phyloP scores from a whole-genome alignment of 1,140 invertebrate species.

The Hyles vespertilio region DNA sequence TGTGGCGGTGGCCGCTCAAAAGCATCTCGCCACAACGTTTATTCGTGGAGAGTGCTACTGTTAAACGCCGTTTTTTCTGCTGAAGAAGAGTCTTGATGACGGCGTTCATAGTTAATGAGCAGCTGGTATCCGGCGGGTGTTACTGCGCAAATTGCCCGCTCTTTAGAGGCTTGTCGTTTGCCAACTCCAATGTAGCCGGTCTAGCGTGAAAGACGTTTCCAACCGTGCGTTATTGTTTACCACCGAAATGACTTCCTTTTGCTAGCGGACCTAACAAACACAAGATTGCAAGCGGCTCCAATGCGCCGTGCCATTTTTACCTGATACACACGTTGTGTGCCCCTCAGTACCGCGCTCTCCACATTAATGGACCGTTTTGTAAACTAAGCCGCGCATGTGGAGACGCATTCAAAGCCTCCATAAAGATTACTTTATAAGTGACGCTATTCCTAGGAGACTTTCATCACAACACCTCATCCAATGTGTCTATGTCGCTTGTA shows the following conservation, averaged over 20 bases:
- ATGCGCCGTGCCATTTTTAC: slow-evolving; percentile 25
- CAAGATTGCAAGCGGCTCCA: slow-evolving; percentile 21
- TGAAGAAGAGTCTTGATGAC: slow-evolving; percentile 69
- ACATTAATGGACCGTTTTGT: slow-evolving; percentile 40
- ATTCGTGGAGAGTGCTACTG: slow-evolving; percentile 61
- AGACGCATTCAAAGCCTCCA: no score
- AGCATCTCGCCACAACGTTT: slow-evolving; percentile 52
- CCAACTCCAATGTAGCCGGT: slow-evolving; percentile 44
- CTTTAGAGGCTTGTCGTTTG: slow-evolving; percentile 51
- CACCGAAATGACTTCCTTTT: slow-evolving; percentile 63
- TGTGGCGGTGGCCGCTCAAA: slow-evolving; percentile 56
- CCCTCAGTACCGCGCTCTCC: slow-evolving; percentile 25
- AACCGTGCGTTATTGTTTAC: slow-evolving; percentile 65
- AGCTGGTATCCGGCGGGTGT: slow-evolving; percentile 63
- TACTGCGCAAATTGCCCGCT: slow-evolving; percentile 60
- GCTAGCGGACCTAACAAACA: slow-evolving; percentile 29
- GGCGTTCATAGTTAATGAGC: slow-evolving; percentile 73
- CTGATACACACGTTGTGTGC: slow-evolving; percentile 24
- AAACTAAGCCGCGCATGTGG: slow-evolving; percentile 12
- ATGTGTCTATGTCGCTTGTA: no score
- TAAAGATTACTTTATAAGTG: no score
- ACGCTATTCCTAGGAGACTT: no score
- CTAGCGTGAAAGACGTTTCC: slow-evolving; percentile 59
- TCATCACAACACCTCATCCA: no score
- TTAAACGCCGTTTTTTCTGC: slow-evolving; percentile 64